These are phyloP conservation scores for Sinocyclocheilus grahami DNA, from an alignment of 2,113 vertebrate species.

Conservation along the genomic window DNA sequence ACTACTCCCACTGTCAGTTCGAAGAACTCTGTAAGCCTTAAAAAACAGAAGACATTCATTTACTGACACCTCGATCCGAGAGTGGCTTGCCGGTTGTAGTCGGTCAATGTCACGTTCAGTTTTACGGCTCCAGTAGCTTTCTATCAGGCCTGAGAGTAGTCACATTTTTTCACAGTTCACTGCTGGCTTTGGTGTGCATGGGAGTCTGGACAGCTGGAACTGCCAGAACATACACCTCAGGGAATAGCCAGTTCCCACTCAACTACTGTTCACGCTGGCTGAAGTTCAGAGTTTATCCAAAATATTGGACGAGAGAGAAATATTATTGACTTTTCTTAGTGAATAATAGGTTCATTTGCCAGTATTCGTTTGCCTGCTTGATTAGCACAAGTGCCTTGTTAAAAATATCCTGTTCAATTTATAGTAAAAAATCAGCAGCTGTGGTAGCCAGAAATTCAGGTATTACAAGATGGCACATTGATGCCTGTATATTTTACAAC, in stretches of 20 bases:
- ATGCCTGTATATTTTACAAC: background rate
- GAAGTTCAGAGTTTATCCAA: constrained; percentile 9
- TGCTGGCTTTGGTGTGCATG: background rate
- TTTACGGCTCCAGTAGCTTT: constrained; percentile 2
- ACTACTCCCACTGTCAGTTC: background rate
- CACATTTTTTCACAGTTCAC: constrained; percentile 5
- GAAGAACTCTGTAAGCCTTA: constrained; percentile 11
- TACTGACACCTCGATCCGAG: background rate
- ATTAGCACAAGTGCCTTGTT: background rate
- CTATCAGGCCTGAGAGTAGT: background rate
- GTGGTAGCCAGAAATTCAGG: background rate
- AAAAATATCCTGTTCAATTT: background rate
- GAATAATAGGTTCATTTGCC: background rate
- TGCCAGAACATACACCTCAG: constrained; percentile 1
- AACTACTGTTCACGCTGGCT: constrained; percentile 8
- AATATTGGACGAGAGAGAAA: background rate
- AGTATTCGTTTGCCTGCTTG: background rate
- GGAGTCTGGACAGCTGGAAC: constrained; percentile 24
- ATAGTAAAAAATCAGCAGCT: background rate
- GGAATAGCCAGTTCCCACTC: background rate
- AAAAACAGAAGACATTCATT: constrained; percentile 6
- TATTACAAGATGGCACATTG: background rate
- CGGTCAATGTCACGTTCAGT: background rate
- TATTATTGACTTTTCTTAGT: background rate
- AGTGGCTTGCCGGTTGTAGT: background rate